Base-by-base conservation (phyloP, 2,888 invertebrate genomes). In the Temnothorax rugatulus region DNA sequence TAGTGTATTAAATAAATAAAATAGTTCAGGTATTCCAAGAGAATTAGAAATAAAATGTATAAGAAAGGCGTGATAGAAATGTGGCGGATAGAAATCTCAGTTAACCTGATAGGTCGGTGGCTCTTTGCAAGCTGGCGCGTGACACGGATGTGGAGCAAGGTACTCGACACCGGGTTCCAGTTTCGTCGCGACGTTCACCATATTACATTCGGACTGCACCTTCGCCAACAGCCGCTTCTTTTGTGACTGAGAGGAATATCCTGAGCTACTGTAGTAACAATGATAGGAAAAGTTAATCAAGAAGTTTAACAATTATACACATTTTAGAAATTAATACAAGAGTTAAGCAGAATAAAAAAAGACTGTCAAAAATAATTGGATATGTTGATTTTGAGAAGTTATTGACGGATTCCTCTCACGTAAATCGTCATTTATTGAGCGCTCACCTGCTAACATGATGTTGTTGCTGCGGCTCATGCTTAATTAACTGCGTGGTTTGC, bases 171-270 rank as follows among this genome's bases (percentile, higher is more conserved):
- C 95, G 90, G 96, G 95, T 94, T 97, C 96, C 90, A 97, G 96
- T 91, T 97, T 97, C 0, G 97, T 96, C 57, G 96, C 95, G 50
- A 96, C 95, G 79, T 94, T 94, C 84, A 96, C 95, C 93, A 96
- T 95, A 94, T 96, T 96, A 92, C 97, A 97, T 91, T 97, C 97
- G 25, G 96, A 97, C 93, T 98, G 98, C 81, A 98, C 98, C 95
- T 98, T 98, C 77, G 98, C 98, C 87, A 98, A 95, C 77, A 98
- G 95, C 44, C 98, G 96, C 95, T 98, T 98, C 96, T 98, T 98
- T 95, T 98, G 98, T 76, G 98, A 97, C 94, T 97, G 97, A 13
- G 97, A 97, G 88, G 96, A 93, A 85, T 95, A 95, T 88, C 94
- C 94, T 82, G 95, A 94, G 91, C 94, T 95, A 68, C 90, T 91